phyloP scores from a whole-genome alignment of 2,113 vertebrate genomes.

The Neofelis nebulosa region DNA sequence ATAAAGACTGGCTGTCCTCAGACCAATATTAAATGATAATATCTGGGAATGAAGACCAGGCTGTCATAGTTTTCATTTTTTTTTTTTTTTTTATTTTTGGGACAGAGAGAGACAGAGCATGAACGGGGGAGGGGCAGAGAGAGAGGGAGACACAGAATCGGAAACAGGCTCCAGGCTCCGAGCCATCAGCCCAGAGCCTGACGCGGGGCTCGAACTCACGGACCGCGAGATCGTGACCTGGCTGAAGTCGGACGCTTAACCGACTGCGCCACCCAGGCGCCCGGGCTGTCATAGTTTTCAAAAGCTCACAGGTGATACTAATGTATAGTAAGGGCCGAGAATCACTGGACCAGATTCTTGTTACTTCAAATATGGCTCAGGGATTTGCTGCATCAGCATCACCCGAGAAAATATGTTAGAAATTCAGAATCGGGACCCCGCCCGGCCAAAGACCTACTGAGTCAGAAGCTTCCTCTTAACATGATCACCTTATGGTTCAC shows the following conservation, averaged over 20 bases:
- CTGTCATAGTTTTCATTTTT: background rate
- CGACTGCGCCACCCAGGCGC: no score
- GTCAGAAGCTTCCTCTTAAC: background rate
- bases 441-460: background rate
- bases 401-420: background rate
- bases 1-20: background rate
- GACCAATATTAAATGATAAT: background rate
- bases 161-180: no score
- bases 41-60: background rate
- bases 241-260: no score
- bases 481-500: background rate
- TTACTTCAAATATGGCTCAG: background rate
- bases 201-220: no score
- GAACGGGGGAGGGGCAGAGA: no score
- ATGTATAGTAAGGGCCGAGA: background rate
- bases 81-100: no score
- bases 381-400: no score
- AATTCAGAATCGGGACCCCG: accelerated
- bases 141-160: no score
- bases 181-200: no score
- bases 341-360: background rate
- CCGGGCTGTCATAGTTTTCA: background rate
- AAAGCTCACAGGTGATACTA: background rate
- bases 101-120: no score
- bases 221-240: no score